Base-by-base conservation (phyloP, 2,797 vertebrate genomes). In the Gorsachius magnificus region DNA sequence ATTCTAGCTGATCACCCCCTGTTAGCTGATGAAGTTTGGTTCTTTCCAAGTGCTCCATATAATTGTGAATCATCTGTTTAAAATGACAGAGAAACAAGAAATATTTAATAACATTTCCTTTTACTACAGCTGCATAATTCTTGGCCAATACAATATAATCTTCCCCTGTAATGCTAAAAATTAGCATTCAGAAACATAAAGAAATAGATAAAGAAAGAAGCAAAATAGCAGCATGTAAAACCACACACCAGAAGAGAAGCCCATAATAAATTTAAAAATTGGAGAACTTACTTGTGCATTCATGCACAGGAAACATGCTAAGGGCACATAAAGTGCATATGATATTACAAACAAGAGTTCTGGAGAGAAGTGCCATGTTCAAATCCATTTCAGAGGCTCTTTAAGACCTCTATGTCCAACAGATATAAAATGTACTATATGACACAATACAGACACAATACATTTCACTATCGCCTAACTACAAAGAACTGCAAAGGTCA, bases 21-120 rank as follows among this genome's bases (percentile, higher is more conserved):
- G 95, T 92, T 74, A 98, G 97, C 70, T 99, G 99, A 90, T 99
- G 99, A 98, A 99, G 98, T 98, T 99, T 99, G 65, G 98, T 98
- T 93, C 99, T 98, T 97, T 99, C 99, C 98, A 99, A 98, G 96
- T 99, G 99, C 95, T 99, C 99, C 99, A 99, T 99, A 92, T 99
- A 99, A 98, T 99, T 99, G 98, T 99, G 99, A 97, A 99, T 99
- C 99, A 99, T 99, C 99, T 99, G 94, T 97, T 97, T 93, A 95
- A 95, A 95, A 97, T 28, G 84, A 92, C 45, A 95, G 85, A 96
- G 89, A 96, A 78, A 96, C 31, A 89, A 60, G 58, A 74, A 88
- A 58, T 48, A 80, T 36, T 91, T 92, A 92, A 36, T 36, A 82
- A 45, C 31, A 57, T 78, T 89, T 82, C 38, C 35, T 85, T 53